Percentiles rank a stretch among this genome's conserved stretches.
phyloP scores from a whole-genome alignment of 2,113 vertebrate species.

The Thermophis baileyi region DNA sequence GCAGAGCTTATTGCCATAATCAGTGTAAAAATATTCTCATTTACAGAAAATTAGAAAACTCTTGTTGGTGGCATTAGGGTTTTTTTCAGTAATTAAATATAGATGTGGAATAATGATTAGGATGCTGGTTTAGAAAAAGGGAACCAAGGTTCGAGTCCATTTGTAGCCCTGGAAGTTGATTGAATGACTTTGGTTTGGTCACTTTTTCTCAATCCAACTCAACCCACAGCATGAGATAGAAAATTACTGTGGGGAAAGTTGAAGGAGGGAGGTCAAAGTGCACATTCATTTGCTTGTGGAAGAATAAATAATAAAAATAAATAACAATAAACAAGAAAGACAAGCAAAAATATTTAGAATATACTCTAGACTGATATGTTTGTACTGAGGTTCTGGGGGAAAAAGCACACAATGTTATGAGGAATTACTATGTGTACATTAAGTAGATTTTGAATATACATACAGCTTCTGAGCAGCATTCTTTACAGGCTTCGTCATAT shows the following conservation, averaged over 20 bases:
- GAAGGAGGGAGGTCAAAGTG: neutral
- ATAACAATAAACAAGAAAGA: neutral
- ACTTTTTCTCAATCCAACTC: neutral
- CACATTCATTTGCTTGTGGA: neutral
- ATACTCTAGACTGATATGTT: conserved; percentile 39
- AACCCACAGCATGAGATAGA: neutral
- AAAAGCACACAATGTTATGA: conserved; percentile 26
- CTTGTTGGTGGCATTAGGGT: conserved; percentile 29
- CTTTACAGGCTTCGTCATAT: neutral
- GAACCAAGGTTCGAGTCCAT: neutral
- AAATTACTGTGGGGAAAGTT: neutral
- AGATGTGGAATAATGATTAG: neutral
- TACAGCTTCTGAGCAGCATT: neutral
- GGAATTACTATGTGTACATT: conserved; percentile 25
- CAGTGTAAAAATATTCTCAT: conserved; percentile 14
- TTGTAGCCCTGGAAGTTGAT: neutral
- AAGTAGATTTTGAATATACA: neutral
- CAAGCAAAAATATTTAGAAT: conserved; percentile 40
- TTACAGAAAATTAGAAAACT: neutral
- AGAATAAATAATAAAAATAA: neutral
- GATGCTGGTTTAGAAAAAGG: neutral
- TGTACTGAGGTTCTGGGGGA: conserved; percentile 15
- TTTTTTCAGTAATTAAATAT: conserved; percentile 47
- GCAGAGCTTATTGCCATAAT: conserved; percentile 12
- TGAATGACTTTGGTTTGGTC: neutral